Evolutionary conservation across 2,113 vertebrate genomes (phyloP).

Genomic region (Engystomops pustulosus): DNA sequence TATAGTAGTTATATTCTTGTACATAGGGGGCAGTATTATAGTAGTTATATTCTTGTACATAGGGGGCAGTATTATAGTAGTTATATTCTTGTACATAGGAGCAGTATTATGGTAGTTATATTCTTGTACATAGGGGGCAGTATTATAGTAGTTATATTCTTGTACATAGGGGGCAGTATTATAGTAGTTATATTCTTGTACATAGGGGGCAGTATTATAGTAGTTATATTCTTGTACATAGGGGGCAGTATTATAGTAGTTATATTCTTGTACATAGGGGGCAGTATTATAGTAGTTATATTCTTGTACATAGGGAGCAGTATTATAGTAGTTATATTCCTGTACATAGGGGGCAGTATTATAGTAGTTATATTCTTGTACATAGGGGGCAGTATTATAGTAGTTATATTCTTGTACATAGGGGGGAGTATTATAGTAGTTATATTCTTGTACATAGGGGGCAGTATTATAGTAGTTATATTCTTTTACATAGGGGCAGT

Average conservation of each 20-base stretch:
- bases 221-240: conserved; percentile 1
- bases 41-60: conserved; percentile 7
- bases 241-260: neutral
- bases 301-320: neutral
- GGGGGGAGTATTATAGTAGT: neutral
- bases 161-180: neutral
- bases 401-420: conserved; percentile 1
- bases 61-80: conserved; percentile 5
- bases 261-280: neutral
- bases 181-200: conserved; percentile 7
- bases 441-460: neutral
- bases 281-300: conserved; percentile 3
- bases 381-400: neutral
- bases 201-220: neutral
- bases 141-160: conserved; percentile 1
- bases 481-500: neutral
- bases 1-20: conserved; percentile 3
- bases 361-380: neutral
- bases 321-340: conserved; percentile 4
- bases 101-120: neutral
- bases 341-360: neutral
- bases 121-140: neutral
- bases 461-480: conserved; percentile 9
- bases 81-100: neutral
- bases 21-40: neutral